Conservation (phyloP, 2,113 vertebrate genomes). For the Rhabdornis inornatus region DNA sequence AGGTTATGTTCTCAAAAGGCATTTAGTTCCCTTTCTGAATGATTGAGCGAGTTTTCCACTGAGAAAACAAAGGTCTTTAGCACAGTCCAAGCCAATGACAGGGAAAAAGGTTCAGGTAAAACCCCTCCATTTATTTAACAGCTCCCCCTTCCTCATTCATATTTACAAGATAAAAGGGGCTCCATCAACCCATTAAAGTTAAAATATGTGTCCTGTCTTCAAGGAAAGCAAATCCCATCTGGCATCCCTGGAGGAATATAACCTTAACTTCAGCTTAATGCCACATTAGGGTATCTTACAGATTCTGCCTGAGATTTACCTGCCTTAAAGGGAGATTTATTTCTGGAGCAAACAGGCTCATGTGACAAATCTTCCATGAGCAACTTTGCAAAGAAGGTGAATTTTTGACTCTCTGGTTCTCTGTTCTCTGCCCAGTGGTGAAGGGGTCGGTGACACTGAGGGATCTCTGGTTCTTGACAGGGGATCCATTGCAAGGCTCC, state of each 20-base stretch:
- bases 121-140: constrained; percentile 48
- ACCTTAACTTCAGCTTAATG: constrained; percentile 64
- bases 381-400: neutral
- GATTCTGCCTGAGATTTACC: constrained; percentile 59
- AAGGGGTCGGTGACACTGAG: rapidly evolving
- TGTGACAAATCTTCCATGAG: neutral
- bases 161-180: constrained; percentile 57
- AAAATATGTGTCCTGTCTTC: constrained; percentile 51
- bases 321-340: constrained; percentile 58
- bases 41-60: constrained; percentile 43
- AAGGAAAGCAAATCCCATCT: constrained; percentile 62
- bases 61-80: constrained; percentile 61
- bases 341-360: constrained; percentile 18
- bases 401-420: neutral
- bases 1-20: constrained; percentile 64
- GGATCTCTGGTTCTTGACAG: neutral
- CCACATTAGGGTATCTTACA: constrained; percentile 56
- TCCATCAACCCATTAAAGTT: constrained; percentile 45
- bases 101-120: constrained; percentile 54
- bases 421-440: rapidly evolving
- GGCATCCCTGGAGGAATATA: constrained; percentile 65
- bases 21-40: constrained; percentile 59
- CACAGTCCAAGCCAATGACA: constrained; percentile 13
- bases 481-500: neutral
- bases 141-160: constrained; percentile 50